phyloP scores from a whole-genome alignment of 1,140 invertebrate species.

The Phortica variegata region DNA sequence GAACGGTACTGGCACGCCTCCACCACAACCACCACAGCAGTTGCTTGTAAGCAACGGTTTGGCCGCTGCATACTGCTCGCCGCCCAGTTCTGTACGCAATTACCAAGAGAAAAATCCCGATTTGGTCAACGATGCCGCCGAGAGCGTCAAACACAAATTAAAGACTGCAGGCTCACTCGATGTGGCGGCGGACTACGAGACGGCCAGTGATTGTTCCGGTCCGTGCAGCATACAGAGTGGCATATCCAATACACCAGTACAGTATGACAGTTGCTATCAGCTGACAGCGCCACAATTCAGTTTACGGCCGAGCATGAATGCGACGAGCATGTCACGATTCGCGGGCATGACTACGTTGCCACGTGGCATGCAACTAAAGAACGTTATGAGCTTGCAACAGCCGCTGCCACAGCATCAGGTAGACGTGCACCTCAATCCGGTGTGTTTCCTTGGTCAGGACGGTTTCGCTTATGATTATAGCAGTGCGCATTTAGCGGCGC shows the following conservation, averaged over 20 bases:
- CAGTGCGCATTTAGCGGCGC: slow-evolving; percentile 44
- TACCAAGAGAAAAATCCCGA: slow-evolving; percentile 73
- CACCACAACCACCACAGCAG: slow-evolving; percentile 30
- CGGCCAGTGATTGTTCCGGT: slow-evolving; percentile 36
- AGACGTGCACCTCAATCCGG: slow-evolving; percentile 68
- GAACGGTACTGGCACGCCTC: slow-evolving; percentile 13
- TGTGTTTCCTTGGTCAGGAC: slow-evolving; percentile 70
- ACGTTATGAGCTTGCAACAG: slow-evolving; percentile 15
- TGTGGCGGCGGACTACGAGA: slow-evolving; percentile 44
- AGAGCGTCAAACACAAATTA: slow-evolving; percentile 66
- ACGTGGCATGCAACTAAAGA: slow-evolving; percentile 55
- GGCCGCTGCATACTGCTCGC: slow-evolving; percentile 43
- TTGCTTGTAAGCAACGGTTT: slow-evolving; percentile 30
- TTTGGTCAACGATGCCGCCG: slow-evolving; percentile 72
- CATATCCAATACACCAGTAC: slow-evolving; percentile 56
- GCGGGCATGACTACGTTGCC: slow-evolving; percentile 60
- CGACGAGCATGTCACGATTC: slow-evolving; percentile 36
- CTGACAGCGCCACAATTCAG: slow-evolving; percentile 28
- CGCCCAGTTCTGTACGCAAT: slow-evolving; percentile 57
- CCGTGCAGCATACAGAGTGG: slow-evolving; percentile 40
- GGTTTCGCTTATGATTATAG: slow-evolving; percentile 80
- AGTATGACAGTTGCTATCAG: slow-evolving; percentile 54
- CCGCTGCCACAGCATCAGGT: slow-evolving; percentile 62
- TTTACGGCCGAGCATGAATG: slow-evolving; percentile 7
- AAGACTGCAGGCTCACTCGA: slow-evolving; percentile 60